Base-by-base conservation (phyloP, 2,797 vertebrate genomes). In the Microhierax caerulescens region DNA sequence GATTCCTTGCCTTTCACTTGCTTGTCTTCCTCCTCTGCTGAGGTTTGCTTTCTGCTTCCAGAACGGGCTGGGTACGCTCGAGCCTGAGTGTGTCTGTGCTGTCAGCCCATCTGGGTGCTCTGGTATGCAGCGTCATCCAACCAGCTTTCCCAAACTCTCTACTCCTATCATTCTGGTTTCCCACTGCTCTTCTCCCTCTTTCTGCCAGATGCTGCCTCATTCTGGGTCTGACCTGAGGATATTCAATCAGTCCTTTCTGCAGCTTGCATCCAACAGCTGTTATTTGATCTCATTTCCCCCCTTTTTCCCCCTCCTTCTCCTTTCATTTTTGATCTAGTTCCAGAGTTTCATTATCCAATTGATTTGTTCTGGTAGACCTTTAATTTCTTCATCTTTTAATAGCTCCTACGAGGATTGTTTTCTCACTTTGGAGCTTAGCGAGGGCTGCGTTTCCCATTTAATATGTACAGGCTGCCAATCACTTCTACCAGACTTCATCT, bases 331-430 rank as follows among this genome's bases (percentile, higher is more conserved):
- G 85, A 93, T 95, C 76, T 95, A 73, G 61, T 86, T 95, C 73
- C 88, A 90, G 74, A 51, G 37, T 90, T 96, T 88, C 65, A 56
- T 97, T 94, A 88, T 81, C 39, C 77, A 92, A 96, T 94, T 93
- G 76, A 93, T 97, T 97, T 86, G 73, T 88, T 93, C 82, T 2
- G 5, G 69, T 79, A 90, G 87, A 82, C 34, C 7, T 84, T 93
- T 95, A 86, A 92, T 86, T 90, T 93, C 85, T 94, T 88, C 22
- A 12, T 95, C 68, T 93, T 94, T 94, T 85, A 94, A 65, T 94
- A 93, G 74, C 63, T 63, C 78, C 94, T 87, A 51, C 20, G 51
- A 90, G 81, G 76, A 73, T 93, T 88, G 48, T 77, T 96, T 90
- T 90, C 72, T 93, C 79, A 32, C 82, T 96, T 93, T 53, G 69